Evolutionary conservation across 23 tunicate genomes (phyloP), one percentile per base, ranked within the genome.

Genomic region (Styela plicata): DNA sequence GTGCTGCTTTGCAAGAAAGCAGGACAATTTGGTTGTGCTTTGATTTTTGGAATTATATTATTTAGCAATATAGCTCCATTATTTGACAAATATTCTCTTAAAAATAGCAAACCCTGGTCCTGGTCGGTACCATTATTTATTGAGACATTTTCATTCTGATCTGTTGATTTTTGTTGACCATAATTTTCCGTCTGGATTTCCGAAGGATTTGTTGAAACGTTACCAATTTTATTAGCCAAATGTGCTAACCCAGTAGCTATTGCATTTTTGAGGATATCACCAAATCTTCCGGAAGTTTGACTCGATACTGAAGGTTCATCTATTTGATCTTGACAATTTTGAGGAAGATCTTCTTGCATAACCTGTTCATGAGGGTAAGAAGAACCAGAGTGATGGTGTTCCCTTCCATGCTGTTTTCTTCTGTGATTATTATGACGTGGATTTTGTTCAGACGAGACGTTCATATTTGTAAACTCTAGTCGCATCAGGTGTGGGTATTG

Each of bases 21-120:
- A 10, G 81, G 81, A 44, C 81, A 76, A 29, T 76, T 53, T 24
- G 18, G 25, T 44, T 76, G 26, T 21, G 25, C 26, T 30, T 27
- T 71, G 66, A 44, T 44, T 44, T 44, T 44, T 44, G 13, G 13
- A 44, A 44, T 44, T 13, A 44, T 5, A 5, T 44, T 13, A 44
- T 44, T 13, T 13, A 44, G 13, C 13, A 44, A 5, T 7, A 44
- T 44, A 13, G 57, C 57, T 5, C 57, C 57, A 44, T 44, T 44
- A 7, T 44, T 13, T 44, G 57, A 44, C 13, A 44, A 7, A 44
- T 44, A 44, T 44, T 44, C 13, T 13, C 13, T 44, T 7, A 44
- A 44, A 44, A 44, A 44, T 13, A 44, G 57, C 57, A 44, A 5
- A 44, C 13, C 57, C 13, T 44, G 7, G 7, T 44, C 57, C 7